Conservation (phyloP, 1,140 invertebrate genomes). For the Trichogramma pretiosum region DNA sequence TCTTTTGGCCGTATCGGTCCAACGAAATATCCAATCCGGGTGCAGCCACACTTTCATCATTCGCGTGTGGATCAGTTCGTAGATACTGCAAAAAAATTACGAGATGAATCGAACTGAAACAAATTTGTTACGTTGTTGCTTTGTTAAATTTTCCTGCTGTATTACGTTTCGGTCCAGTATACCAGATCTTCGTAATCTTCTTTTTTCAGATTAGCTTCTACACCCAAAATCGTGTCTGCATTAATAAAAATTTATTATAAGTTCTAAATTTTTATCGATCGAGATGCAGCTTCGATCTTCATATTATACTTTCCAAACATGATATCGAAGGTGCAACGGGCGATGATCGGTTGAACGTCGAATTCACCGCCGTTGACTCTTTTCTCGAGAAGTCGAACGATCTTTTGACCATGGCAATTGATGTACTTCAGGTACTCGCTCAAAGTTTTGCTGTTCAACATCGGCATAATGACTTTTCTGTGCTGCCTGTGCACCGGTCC, state of each 20-base stretch:
- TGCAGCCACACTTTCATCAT: constrained; percentile 55
- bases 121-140: background rate
- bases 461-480: constrained; percentile 6
- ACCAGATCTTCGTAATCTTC: constrained; percentile 18
- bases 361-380: constrained; percentile 21
- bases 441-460: constrained; percentile 3
- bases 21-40: constrained; percentile 48
- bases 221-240: constrained; percentile 20
- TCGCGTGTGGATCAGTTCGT: constrained; percentile 42
- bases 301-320: constrained; percentile 26
- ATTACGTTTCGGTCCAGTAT: constrained; percentile 20
- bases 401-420: background rate
- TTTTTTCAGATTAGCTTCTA: constrained; percentile 16
- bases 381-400: constrained; percentile 16
- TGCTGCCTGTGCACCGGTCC: background rate
- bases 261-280: no score
- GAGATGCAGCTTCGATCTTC: no score
- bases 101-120: background rate
- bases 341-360: constrained; percentile 28
- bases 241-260: no score
- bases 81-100: constrained; percentile 31
- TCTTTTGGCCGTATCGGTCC: constrained; percentile 39
- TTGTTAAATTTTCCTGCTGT: background rate
- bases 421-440: background rate
- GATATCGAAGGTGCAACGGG: constrained; percentile 31